Conservation (phyloP, 2,888 invertebrate genomes). For the Lissocephala sabroskyi region DNA sequence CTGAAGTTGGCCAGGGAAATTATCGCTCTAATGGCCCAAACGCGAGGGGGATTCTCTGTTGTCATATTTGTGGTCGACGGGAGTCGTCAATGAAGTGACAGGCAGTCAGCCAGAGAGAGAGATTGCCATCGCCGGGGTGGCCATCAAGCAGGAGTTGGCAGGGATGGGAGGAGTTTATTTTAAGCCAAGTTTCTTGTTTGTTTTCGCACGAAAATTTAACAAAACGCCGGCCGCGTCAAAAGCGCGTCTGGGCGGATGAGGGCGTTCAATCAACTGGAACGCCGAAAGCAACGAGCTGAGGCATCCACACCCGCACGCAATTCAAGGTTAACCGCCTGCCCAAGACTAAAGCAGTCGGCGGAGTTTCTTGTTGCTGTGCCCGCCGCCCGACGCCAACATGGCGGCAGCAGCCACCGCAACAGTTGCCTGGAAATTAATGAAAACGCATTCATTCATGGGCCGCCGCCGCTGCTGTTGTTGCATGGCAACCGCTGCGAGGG, state of each 20-base stretch:
- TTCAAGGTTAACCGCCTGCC: slow-evolving; percentile 56
- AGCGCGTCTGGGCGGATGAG: background rate
- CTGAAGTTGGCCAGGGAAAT: too few species aligned
- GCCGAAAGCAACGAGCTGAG: too few species aligned
- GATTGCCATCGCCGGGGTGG: too few species aligned
- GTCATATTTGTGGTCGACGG: too few species aligned
- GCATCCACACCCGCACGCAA: slow-evolving; percentile 10
- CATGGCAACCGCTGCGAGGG: background rate
- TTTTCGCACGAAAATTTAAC: slow-evolving; percentile 23
- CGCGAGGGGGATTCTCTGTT: too few species aligned
- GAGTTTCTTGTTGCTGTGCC: slow-evolving; percentile 12
- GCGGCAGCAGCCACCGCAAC: slow-evolving; percentile 17
- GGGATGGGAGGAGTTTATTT: slow-evolving; percentile 24
- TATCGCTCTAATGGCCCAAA: too few species aligned
- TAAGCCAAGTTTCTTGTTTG: slow-evolving; percentile 31
- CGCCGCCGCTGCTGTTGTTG: slow-evolving; percentile 1
- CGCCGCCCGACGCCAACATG: slow-evolving; percentile 38
- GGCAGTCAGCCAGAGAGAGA: too few species aligned
- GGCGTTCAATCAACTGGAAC: slow-evolving; percentile 16
- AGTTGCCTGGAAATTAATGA: slow-evolving; percentile 50
- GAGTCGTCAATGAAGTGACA: too few species aligned
- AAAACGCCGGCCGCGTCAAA: slow-evolving; percentile 4
- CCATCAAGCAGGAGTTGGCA: too few species aligned
- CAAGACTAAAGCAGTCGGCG: slow-evolving; percentile 14
- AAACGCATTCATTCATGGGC: slow-evolving; percentile 54